Conservation (phyloP, 2,797 vertebrate genomes). For the Pelochelys cantorii region DNA sequence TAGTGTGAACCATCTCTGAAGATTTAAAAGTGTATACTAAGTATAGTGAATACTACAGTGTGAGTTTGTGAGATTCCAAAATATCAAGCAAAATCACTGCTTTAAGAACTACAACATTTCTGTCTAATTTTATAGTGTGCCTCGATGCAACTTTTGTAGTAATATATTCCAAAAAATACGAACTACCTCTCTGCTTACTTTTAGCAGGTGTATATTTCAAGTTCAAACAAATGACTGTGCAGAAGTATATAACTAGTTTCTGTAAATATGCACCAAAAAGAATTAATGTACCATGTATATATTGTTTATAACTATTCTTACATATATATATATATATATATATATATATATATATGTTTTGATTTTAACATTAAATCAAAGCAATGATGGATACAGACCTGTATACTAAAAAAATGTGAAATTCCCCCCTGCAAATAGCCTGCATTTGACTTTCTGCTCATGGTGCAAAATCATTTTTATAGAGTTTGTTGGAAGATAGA, state of each 20-base stretch:
- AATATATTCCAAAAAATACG: background rate
- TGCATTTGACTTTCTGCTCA: background rate
- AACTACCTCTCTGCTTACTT: background rate
- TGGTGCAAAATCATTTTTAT: background rate
- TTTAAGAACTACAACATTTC: background rate
- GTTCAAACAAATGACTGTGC: background rate
- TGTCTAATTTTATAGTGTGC: background rate
- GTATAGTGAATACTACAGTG: background rate
- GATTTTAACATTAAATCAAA: background rate
- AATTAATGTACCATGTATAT: background rate
- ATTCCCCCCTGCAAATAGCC: background rate
- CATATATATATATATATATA: background rate
- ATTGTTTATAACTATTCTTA: fast-evolving
- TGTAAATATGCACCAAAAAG: background rate
- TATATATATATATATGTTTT: background rate
- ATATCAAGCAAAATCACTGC: background rate
- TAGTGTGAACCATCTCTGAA: background rate
- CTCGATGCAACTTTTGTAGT: background rate
- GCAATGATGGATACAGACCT: background rate
- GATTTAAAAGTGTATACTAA: background rate
- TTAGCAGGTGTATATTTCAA: background rate
- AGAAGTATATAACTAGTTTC: background rate
- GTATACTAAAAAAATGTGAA: background rate
- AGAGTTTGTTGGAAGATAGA: background rate
- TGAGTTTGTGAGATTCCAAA: background rate